A percentile compares a stretch with the other conserved stretches of the same genome.
phyloP scores from a whole-genome alignment of 1,140 invertebrate genomes.

The Aphaenogaster rudis region DNA sequence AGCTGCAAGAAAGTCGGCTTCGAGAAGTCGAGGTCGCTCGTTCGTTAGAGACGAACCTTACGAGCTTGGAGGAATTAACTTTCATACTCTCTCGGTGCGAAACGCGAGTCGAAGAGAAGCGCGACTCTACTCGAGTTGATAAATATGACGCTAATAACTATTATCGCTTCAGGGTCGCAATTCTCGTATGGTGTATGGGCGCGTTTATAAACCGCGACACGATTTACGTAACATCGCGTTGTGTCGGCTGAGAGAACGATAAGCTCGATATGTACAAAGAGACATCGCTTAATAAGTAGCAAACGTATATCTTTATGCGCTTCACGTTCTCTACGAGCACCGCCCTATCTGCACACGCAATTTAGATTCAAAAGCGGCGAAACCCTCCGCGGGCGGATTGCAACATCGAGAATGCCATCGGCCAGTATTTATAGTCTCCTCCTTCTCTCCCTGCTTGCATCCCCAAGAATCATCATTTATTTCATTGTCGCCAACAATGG shows the following conservation, averaged over 20 bases:
- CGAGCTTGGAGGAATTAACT: slow-evolving; percentile 38
- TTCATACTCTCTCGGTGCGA: slow-evolving; percentile 1
- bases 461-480: slow-evolving; percentile 46
- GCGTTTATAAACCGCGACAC: neutral
- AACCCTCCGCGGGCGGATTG: slow-evolving; percentile 16
- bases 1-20: neutral
- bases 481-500: slow-evolving; percentile 48
- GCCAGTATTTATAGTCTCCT: slow-evolving; percentile 26
- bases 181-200: neutral
- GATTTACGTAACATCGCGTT: slow-evolving; percentile 17
- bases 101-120: neutral
- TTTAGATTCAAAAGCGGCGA: slow-evolving; percentile 48
- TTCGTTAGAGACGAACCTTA: slow-evolving; percentile 29
- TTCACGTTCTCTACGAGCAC: slow-evolving; percentile 4
- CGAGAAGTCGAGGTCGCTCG: slow-evolving; percentile 46
- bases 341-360: slow-evolving; percentile 37
- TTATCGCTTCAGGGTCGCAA: slow-evolving; percentile 42
- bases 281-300: slow-evolving; percentile 50
- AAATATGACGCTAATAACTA: slow-evolving; percentile 70
- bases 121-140: slow-evolving; percentile 30
- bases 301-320: neutral
- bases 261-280: slow-evolving; percentile 34
- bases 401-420: slow-evolving; percentile 27
- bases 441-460: neutral
- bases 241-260: neutral